Conservation (phyloP, 2,797 vertebrate genomes). For the Tenualosa ilisha region DNA sequence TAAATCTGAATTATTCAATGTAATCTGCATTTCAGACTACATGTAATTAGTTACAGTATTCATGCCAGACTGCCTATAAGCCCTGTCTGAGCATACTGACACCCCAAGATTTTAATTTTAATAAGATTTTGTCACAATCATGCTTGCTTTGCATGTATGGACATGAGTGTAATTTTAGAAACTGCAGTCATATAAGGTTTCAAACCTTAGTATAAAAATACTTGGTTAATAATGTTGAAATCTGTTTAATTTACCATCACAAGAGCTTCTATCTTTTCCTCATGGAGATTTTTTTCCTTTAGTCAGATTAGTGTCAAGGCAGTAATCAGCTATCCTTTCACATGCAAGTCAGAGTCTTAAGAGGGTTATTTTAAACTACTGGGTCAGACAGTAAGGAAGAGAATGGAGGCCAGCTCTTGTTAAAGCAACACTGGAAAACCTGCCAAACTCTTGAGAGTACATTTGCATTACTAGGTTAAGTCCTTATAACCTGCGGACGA, state of each 20-base stretch:
- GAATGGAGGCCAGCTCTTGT: neutral
- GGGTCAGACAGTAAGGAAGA: slow-evolving; percentile 59
- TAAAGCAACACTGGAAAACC: neutral
- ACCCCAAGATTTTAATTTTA: too few species aligned
- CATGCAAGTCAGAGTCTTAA: slow-evolving; percentile 72
- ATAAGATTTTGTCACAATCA: too few species aligned
- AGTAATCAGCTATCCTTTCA: slow-evolving; percentile 60
- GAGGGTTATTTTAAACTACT: slow-evolving; percentile 71
- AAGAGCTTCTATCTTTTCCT: neutral
- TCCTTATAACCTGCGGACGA: neutral
- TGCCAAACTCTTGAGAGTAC: neutral
- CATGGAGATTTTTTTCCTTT: slow-evolving; percentile 41
- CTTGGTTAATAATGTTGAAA: neutral
- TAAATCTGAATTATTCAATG: neutral
- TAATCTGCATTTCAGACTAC: neutral
- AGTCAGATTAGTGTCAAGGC: slow-evolving; percentile 65
- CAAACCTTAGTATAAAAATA: neutral
- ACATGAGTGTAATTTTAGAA: neutral
- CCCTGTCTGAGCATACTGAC: neutral
- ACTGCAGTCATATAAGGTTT: neutral
- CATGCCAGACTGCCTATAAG: neutral
- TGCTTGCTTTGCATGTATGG: neutral
- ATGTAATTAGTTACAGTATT: neutral
- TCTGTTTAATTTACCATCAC: neutral
- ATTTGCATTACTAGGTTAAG: neutral